Conservation (phyloP, 2,797 vertebrate genomes). For the Lagocephalus sceleratus region DNA sequence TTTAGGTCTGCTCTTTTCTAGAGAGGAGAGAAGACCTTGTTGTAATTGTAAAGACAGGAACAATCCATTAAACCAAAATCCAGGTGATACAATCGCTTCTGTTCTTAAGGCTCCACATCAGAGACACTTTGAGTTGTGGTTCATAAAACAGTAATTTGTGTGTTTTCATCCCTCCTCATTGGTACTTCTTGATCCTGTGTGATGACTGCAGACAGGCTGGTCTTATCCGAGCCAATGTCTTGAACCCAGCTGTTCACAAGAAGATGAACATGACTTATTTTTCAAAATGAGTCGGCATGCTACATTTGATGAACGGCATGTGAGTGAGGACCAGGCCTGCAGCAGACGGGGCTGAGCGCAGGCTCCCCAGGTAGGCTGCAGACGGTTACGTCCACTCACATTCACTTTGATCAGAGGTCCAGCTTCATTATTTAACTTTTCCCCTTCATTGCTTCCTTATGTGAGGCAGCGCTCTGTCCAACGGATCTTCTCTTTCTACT, state of each 20-base stretch:
- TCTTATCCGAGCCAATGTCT: slow-evolving; percentile 10
- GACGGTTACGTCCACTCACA: slow-evolving; percentile 63
- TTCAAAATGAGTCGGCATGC: slow-evolving; percentile 10
- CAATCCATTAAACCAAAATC: background rate
- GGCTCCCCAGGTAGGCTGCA: slow-evolving; percentile 53
- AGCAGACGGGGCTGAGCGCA: slow-evolving; percentile 53
- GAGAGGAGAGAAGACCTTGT: no score
- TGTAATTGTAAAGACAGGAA: no score
- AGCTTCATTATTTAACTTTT: slow-evolving; percentile 49
- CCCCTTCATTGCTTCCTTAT: slow-evolving; percentile 63
- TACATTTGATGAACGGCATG: slow-evolving; percentile 16
- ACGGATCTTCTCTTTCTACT: slow-evolving; percentile 49
- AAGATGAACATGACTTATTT: slow-evolving; percentile 17
- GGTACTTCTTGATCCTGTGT: slow-evolving; percentile 25
- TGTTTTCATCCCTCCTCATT: slow-evolving; percentile 20
- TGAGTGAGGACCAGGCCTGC: slow-evolving; percentile 44
- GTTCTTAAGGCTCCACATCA: no score
- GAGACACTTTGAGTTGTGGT: background rate
- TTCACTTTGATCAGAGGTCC: slow-evolving; percentile 67
- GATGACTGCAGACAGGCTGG: slow-evolving; percentile 10
- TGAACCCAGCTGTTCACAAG: slow-evolving; percentile 2
- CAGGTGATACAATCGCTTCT: background rate
- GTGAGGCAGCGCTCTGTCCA: slow-evolving; percentile 54
- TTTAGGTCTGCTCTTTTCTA: no score
- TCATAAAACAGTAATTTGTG: background rate